A percentile compares a stretch with the other conserved stretches of the same genome.
Conservation (phyloP, 2,113 vertebrate genomes). For the Xiphophorus maculatus region DNA sequence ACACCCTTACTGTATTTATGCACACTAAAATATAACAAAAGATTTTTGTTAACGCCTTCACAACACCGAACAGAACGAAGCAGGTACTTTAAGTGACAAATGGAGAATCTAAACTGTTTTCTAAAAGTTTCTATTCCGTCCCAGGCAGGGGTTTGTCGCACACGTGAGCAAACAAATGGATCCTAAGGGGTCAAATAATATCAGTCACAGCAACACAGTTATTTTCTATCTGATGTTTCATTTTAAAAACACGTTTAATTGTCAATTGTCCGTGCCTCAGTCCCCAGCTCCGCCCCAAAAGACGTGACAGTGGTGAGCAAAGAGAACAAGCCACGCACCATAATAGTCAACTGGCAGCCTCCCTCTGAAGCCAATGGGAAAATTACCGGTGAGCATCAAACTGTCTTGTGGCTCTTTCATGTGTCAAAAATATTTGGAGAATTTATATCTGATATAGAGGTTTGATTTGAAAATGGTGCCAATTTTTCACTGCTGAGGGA, state of each 20-base stretch:
- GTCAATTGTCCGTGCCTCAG: conserved; percentile 66
- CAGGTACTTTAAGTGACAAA: neutral
- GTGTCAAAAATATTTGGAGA: neutral
- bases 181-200: conserved; percentile 11
- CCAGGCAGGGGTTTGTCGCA: conserved; percentile 26
- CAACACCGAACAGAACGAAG: neutral
- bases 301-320: conserved; percentile 99
- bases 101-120: neutral
- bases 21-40: too few species aligned
- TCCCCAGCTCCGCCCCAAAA: conserved; percentile 94
- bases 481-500: neutral
- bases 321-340: conserved; percentile 95
- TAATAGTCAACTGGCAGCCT: conserved; percentile 99
- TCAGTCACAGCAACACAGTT: neutral
- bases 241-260: conserved; percentile 7
- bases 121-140: conserved; percentile 10
- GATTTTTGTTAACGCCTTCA: neutral
- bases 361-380: conserved; percentile 98
- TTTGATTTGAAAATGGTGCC: neutral
- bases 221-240: too few species aligned
- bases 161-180: neutral
- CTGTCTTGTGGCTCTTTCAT: neutral
- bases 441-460: neutral
- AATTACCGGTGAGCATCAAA: conserved; percentile 87
- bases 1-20: too few species aligned